A percentile compares a stretch with the other conserved stretches of the same genome.
phyloP scores from a whole-genome alignment of 2,888 invertebrate species.

The Meganola albula region DNA sequence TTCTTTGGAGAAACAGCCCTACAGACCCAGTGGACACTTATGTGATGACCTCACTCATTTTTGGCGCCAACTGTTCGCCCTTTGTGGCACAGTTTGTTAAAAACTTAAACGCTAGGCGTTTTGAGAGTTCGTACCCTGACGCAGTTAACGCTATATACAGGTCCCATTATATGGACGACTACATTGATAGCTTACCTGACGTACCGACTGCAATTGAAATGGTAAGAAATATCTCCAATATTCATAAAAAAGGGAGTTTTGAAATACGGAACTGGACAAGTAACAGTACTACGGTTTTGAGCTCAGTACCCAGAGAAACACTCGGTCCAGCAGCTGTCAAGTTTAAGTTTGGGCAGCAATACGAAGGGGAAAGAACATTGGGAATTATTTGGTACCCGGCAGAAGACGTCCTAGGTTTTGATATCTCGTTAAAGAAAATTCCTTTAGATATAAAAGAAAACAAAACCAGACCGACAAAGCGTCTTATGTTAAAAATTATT shows the following conservation, averaged over 20 bases:
- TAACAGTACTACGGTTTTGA: neutral
- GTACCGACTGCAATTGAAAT: neutral
- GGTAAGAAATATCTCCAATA: too few species aligned
- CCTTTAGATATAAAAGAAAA: neutral
- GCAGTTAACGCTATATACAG: neutral
- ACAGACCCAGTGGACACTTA: too few species aligned
- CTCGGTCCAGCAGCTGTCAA: slow-evolving; percentile 5
- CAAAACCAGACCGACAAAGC: neutral
- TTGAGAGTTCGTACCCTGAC: neutral
- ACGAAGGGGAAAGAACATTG: slow-evolving; percentile 11
- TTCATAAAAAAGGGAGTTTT: too few species aligned
- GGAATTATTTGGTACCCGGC: slow-evolving; percentile 10
- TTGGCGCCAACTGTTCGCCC: slow-evolving; percentile 8
- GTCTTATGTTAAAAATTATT: neutral
- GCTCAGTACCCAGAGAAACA: neutral
- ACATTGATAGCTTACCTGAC: slow-evolving; percentile 1
- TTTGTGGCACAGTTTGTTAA: slow-evolving; percentile 1
- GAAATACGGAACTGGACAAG: too few species aligned
- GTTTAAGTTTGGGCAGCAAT: slow-evolving; percentile 14
- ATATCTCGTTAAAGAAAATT: slow-evolving; percentile 6
- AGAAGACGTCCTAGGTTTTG: slow-evolving; percentile 7
- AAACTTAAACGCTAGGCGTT: neutral
- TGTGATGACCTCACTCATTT: slow-evolving; percentile 8
- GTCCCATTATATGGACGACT: slow-evolving; percentile 3
- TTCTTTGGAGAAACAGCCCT: neutral